These are phyloP conservation scores for Nesogale talazaci DNA, from an alignment of 2,113 vertebrate genomes.

Conservation along the genomic window DNA sequence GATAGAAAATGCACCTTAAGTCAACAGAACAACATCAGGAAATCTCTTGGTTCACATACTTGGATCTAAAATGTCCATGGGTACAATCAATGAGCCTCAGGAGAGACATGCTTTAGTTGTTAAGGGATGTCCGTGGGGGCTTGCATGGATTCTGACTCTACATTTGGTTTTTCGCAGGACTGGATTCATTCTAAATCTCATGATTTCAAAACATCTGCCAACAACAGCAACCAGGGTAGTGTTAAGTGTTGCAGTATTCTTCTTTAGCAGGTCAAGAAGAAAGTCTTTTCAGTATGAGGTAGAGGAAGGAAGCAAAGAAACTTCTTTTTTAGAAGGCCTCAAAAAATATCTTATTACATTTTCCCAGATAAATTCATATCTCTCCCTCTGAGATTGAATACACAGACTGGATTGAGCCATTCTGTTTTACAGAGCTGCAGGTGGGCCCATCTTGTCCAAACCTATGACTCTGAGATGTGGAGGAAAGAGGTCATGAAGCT, in stretches of 20 bases:
- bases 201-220: not conserved
- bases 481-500: not conserved
- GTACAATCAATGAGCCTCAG: not conserved
- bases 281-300: not conserved
- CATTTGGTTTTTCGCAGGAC: conserved; percentile 5
- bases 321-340: not conserved
- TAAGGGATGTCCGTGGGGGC: not conserved
- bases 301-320: not conserved
- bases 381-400: not conserved
- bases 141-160: not conserved
- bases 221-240: not conserved
- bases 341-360: conserved; percentile 7
- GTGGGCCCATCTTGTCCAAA: not conserved
- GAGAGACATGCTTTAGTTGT: not conserved
- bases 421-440: not conserved
- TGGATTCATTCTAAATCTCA: conserved; percentile 41
- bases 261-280: not conserved
- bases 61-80: not conserved
- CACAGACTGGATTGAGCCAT: conserved; percentile 8
- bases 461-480: not conserved
- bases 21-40: not conserved
- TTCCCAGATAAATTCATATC: conserved; percentile 33
- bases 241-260: not conserved
- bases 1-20: conserved; percentile 34
- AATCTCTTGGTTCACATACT: not conserved